Evolutionary conservation across 2,113 vertebrate genomes (phyloP), one percentile per base, ranked within the genome.

Genomic region (Prunella fulvescens): DNA sequence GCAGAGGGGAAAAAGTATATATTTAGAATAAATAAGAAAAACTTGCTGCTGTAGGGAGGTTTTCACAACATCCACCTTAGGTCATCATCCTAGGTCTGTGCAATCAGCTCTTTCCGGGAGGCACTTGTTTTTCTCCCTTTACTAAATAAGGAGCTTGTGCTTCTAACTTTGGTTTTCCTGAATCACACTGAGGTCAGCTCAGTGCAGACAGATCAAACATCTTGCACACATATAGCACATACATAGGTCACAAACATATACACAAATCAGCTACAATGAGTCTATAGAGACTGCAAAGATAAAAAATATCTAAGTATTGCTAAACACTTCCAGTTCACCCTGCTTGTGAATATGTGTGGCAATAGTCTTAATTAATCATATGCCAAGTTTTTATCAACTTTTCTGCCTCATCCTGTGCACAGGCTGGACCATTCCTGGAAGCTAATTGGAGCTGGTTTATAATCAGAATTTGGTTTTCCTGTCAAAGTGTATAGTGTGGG

Each of bases 1-100:
- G 66, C 64, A 67, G 56, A 88, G 40, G 23, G 87, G 40, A 62
- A 89, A 60, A 82, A 70, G 25, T 66, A 26, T 42, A 72, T 73
- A 82, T 96, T 90, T 94, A 93, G 90, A 90, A 56, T 81, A 90
- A 92, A 67, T 78, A 90, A 60, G 82, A 92, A 96, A 90, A 92
- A 25, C 71, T 72, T 81, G 35, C 80, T 86, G 82, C 67, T 93
- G 65, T 70, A 51, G 66, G 79, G 79, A 82, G 54, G 13, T 88
- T 88, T 95, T 83, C 76, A 88, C 79, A 94, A 88, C 51, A 82
- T 88, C 91, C 67, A 92, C 86, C 89, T 82, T 70, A 92, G 90
- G 91, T 90, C 76, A 86, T 73, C 67, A 54, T 69, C 62, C 16
- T 39, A 15, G 50, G 58, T 77, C 85, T 93, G 17, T 86, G 88